These are phyloP conservation scores for Perdita meconis DNA, from an alignment of 2,888 invertebrate genomes.

Conservation along the genomic window DNA sequence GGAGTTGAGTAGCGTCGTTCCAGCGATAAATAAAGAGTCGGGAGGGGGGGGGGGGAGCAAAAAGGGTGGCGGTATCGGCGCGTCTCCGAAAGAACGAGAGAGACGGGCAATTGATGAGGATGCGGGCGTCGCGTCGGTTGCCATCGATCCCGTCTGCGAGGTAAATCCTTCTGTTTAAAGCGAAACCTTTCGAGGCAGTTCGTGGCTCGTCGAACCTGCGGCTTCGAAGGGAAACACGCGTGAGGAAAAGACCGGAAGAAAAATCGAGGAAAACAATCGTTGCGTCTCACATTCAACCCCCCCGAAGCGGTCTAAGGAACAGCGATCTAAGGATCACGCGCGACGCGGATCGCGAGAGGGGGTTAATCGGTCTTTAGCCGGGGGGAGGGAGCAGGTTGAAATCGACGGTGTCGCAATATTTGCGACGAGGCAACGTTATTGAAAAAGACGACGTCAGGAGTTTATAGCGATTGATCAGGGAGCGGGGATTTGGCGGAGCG, in stretches of 20 bases:
- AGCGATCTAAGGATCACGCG: conserved; percentile 12
- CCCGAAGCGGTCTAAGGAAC: neutral
- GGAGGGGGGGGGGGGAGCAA: neutral
- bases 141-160: conserved; percentile 56
- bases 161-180: conserved; percentile 70
- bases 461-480: conserved; percentile 46
- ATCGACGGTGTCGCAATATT: conserved; percentile 55
- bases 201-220: conserved; percentile 37
- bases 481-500: conserved; percentile 19
- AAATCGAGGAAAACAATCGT: conserved; percentile 18
- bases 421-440: conserved; percentile 57
- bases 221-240: conserved; percentile 17
- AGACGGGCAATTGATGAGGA: conserved; percentile 75
- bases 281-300: neutral
- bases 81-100: conserved; percentile 23
- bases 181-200: conserved; percentile 47
- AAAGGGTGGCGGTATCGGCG: conserved; percentile 31
- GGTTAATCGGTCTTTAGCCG: conserved; percentile 43
- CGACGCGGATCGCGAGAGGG: neutral
- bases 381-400: too few relatives aligned
- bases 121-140: conserved; percentile 62
- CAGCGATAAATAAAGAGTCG: conserved; percentile 62
- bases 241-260: conserved; percentile 2
- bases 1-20: conserved; percentile 43
- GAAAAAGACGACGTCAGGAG: conserved; percentile 41